phyloP scores from a whole-genome alignment of 1,140 invertebrate genomes.

The Papilio machaon region DNA sequence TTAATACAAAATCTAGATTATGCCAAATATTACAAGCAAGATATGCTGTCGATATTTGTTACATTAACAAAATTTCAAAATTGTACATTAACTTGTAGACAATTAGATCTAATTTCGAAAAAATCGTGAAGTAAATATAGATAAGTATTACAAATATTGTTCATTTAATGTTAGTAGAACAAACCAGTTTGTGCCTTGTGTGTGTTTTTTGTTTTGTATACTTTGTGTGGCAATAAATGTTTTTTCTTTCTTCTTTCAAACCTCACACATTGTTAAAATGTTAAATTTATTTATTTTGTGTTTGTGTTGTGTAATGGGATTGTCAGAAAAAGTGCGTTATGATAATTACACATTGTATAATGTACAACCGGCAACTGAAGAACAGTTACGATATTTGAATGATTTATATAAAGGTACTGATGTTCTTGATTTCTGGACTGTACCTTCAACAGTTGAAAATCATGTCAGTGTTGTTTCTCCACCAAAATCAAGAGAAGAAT shows the following conservation, averaged over 20 bases:
- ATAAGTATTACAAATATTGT: not conserved
- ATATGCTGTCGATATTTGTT: not conserved
- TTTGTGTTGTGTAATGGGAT: not conserved
- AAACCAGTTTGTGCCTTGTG: not conserved
- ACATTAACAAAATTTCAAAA: not conserved
- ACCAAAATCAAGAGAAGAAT: slow-evolving; percentile 52
- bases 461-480: slow-evolving; percentile 65
- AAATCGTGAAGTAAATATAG: not conserved
- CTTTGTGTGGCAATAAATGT: too few species aligned
- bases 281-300: slow-evolving; percentile 36
- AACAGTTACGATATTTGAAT: slow-evolving; percentile 58
- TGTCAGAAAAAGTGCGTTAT: slow-evolving; percentile 60
- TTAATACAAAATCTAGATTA: not conserved
- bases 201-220: too few species aligned
- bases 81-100: not conserved
- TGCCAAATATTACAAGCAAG: not conserved
- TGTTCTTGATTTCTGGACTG: slow-evolving; percentile 63
- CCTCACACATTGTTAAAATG: slow-evolving; percentile 10
- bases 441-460: slow-evolving; percentile 53
- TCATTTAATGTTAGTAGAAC: slow-evolving; percentile 8
- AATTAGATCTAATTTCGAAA: not conserved
- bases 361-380: slow-evolving; percentile 57
- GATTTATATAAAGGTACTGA: slow-evolving; percentile 51
- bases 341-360: slow-evolving; percentile 68
- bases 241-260: not conserved